Evolutionary conservation across 1,140 invertebrate species (phyloP), one percentile per base, ranked within the genome.

Genomic region (Eriocheir sinensis): DNA sequence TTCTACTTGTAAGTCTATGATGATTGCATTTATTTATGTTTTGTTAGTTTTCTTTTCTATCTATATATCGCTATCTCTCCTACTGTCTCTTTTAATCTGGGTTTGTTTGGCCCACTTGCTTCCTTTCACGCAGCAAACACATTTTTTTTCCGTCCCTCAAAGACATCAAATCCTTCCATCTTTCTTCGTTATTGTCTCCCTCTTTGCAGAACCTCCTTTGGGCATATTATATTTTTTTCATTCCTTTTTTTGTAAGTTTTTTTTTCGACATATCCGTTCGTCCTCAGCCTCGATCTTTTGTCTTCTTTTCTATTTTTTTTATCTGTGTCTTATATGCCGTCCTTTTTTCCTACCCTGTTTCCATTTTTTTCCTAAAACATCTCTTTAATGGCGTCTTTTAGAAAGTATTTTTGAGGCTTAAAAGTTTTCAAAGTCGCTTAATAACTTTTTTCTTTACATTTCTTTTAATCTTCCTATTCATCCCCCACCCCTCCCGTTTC

Each of bases 111-210:
- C 21, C n/a, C 60, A n/a, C 12, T n/a, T 21, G 60, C 60, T 72
- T n/a, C 60, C 60, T 72, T n/a, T 72, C 60, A n/a, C n/a, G 27
- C 60, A n/a, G 60, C 60, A 72, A 72, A 72, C 60, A 72, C 60
- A 72, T n/a, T n/a, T n/a, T n/a, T 72, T 3, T 72, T 72, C n/a
- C 60, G 60, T n/a, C 60, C 60, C n/a, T n/a, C 21, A 21, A 21
- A 72, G 60, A 72, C 60, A n/a, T n/a, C 60, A 72, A 72, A 21
- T 72, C n/a, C 6, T 72, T 72, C 12, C 9, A 3, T 9, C 48
- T n/a, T 17, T 27, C n/a, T 72, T 72, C 60, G 27, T 72, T 72
- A n/a, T 72, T 21, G 6, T 21, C n/a, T 72, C 21, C n/a, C n/a
- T 21, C n/a, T n/a, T 72, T 72, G 12, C 2, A n/a, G 27, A 21